Conservation (phyloP, 2,797 vertebrate species). For the Garrulus glandarius region DNA sequence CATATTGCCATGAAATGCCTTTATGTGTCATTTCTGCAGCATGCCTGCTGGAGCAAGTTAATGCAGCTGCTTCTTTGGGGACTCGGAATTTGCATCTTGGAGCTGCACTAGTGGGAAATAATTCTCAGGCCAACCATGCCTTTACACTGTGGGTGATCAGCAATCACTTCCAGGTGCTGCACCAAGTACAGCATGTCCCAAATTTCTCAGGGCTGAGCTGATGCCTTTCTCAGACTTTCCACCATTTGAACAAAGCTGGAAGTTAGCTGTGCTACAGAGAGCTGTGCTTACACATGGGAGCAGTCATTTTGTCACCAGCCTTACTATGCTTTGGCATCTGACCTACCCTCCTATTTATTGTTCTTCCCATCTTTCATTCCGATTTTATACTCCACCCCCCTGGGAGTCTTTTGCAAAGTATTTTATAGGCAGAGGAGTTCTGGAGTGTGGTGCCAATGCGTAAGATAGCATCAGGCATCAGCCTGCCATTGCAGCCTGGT, state of each 20-base stretch:
- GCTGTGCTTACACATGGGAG: not conserved
- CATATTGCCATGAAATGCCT: not conserved
- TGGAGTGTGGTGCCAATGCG: not conserved
- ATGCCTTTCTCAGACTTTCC: slow-evolving; percentile 19
- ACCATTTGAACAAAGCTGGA: slow-evolving; percentile 11
- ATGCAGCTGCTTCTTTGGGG: not conserved
- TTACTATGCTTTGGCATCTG: not conserved
- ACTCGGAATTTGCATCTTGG: not conserved
- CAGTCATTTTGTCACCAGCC: slow-evolving; percentile 12
- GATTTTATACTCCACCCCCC: not conserved
- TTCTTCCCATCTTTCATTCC: not conserved
- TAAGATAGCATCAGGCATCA: not conserved
- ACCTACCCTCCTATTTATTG: not conserved
- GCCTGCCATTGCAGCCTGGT: not conserved
- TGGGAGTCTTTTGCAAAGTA: not conserved
- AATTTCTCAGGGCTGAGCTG: slow-evolving; percentile 3
- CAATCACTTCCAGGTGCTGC: slow-evolving; percentile 36
- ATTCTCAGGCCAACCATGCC: not conserved
- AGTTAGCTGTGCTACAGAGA: not conserved
- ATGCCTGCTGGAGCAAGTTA: not conserved
- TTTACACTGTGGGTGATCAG: not conserved
- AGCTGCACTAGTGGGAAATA: not conserved
- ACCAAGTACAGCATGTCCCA: not conserved
- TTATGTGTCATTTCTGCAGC: not conserved
- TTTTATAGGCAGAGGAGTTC: not conserved